phyloP scores from a whole-genome alignment of 1,140 invertebrate genomes.

The Globodera rostochiensis region DNA sequence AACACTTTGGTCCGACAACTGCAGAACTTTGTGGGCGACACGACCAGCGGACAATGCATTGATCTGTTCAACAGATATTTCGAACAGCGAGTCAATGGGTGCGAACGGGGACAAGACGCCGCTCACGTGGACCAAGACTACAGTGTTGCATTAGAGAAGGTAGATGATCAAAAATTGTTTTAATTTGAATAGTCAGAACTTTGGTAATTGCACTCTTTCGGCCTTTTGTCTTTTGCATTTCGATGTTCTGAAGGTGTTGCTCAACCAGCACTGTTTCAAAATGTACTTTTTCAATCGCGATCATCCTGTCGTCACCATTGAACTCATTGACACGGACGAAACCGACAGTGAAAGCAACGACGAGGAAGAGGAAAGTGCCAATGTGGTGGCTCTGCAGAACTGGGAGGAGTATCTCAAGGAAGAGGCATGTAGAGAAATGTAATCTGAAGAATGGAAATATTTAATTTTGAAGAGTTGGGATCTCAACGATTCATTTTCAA shows the following conservation, averaged over 20 bases:
- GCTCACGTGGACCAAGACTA: slow-evolving; percentile 31
- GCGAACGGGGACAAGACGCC: slow-evolving; percentile 29
- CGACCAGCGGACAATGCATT: slow-evolving; percentile 27
- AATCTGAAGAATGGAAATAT: not conserved
- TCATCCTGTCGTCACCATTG: slow-evolving; percentile 34
- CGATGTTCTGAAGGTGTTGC: slow-evolving; percentile 22
- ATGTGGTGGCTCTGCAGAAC: slow-evolving; percentile 19
- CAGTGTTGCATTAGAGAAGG: slow-evolving; percentile 33
- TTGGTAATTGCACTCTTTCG: not conserved
- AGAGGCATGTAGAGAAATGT: slow-evolving; percentile 16
- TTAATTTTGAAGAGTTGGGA: not conserved
- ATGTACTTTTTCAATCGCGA: slow-evolving; percentile 37
- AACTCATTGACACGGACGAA: slow-evolving; percentile 42
- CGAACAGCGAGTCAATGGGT: slow-evolving; percentile 20
- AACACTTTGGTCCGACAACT: slow-evolving; percentile 39
- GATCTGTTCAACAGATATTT: slow-evolving; percentile 35
- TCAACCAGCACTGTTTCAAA: slow-evolving; percentile 43
- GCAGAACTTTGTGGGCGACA: slow-evolving; percentile 39
- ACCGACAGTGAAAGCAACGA: slow-evolving; percentile 28
- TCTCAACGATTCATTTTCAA: not conserved
- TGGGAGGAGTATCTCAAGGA: slow-evolving; percentile 38
- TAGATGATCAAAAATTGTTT: not conserved
- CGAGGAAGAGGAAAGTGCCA: slow-evolving; percentile 26
- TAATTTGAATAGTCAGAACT: not conserved
- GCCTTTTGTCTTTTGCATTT: not conserved